These are phyloP conservation scores for Agrypnia vestita DNA, from an alignment of 1,140 invertebrate genomes.

Conservation along the genomic window DNA sequence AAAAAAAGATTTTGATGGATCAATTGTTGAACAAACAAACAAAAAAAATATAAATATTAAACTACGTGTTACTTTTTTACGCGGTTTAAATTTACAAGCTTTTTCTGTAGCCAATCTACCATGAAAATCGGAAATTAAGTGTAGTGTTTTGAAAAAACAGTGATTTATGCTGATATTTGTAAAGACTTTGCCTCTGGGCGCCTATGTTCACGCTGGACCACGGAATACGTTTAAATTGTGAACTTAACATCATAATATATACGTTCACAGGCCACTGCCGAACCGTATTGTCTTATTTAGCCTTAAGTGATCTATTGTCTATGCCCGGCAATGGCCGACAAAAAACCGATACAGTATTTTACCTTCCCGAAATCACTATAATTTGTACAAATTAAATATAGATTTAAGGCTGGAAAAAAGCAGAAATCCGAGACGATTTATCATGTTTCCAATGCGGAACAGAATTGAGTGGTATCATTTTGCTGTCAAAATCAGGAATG, in stretches of 20 bases:
- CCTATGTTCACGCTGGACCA: not conserved
- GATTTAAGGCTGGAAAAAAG: constrained; percentile 30
- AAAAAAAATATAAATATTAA: too few relatives aligned
- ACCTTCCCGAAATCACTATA: constrained; percentile 21
- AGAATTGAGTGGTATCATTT: constrained; percentile 43
- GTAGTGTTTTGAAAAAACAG: not conserved
- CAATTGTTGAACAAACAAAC: too few relatives aligned
- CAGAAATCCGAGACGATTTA: constrained; percentile 12
- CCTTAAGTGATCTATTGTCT: constrained; percentile 31
- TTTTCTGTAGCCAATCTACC: too few relatives aligned
- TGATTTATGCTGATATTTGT: constrained; percentile 24
- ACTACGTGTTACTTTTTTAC: too few relatives aligned
- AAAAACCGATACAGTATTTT: constrained; percentile 29
- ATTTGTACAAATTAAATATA: constrained; percentile 41
- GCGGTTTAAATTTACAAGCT: too few relatives aligned
- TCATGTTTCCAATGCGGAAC: constrained; percentile 30
- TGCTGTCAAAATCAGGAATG: constrained; percentile 33
- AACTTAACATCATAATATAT: constrained; percentile 14
- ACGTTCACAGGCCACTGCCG: not conserved
- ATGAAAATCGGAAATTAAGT: too few relatives aligned
- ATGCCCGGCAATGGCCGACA: constrained; percentile 8
- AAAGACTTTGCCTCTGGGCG: not conserved
- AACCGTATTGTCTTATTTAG: constrained; percentile 21
- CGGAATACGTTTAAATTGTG: not conserved
- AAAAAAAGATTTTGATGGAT: too few relatives aligned